phyloP scores from a whole-genome alignment of 1,140 invertebrate genomes.

The Drosophila paulistorum region DNA sequence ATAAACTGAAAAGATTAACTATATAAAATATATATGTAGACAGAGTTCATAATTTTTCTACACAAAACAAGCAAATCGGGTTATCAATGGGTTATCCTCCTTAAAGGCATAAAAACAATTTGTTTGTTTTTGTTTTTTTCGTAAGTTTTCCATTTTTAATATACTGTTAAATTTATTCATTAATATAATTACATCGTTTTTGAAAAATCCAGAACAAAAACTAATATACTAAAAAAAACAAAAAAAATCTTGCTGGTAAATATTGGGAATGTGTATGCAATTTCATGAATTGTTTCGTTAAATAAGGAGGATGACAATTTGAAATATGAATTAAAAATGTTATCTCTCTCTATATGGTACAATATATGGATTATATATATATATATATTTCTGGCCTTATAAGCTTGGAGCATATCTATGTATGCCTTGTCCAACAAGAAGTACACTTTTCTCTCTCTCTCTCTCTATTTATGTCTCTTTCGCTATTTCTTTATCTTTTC shows the following conservation, averaged over 20 bases:
- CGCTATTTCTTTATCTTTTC: slow-evolving; percentile 14
- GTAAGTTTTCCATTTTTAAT: slow-evolving; percentile 15
- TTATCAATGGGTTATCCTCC: too few species aligned
- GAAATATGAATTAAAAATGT: slow-evolving; percentile 3
- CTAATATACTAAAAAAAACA: not conserved
- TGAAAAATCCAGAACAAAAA: slow-evolving; percentile 28
- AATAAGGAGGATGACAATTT: not conserved
- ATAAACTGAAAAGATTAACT: slow-evolving; percentile 33
- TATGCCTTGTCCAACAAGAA: slow-evolving; percentile 5
- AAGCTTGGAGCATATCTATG: not conserved
- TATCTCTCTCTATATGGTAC: not conserved
- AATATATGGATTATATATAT: not conserved
- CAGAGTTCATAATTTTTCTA: too few species aligned
- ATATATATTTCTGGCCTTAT: not conserved
- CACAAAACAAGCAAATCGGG: too few species aligned
- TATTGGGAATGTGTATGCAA: slow-evolving; percentile 35
- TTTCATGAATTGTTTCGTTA: too few species aligned
- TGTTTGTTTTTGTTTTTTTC: too few species aligned
- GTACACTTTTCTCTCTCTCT: slow-evolving; percentile 12
- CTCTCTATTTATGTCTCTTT: slow-evolving; percentile 8
- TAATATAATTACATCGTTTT: slow-evolving; percentile 51
- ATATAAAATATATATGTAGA: not conserved
- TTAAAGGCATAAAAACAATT: too few species aligned
- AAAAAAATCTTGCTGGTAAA: slow-evolving; percentile 11
- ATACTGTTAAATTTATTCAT: slow-evolving; percentile 40